Conservation (phyloP, 2,888 invertebrate species). For the Ophioninae sp. region DNA sequence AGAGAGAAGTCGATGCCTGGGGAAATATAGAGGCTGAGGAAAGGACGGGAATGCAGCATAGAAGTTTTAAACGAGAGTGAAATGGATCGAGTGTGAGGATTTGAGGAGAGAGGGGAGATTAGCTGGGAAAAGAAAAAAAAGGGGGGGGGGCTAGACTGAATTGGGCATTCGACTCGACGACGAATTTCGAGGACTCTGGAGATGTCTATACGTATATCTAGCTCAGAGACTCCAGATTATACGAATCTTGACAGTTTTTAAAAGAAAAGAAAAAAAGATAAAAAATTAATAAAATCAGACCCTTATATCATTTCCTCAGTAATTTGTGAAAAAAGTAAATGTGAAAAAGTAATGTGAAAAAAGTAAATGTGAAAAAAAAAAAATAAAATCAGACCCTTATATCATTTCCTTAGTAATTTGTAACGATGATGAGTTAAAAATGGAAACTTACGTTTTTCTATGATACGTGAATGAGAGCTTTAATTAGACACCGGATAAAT, state of each 20-base stretch:
- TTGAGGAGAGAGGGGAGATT: conserved; percentile 3
- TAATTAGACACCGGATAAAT: not conserved
- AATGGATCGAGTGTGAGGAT: conserved; percentile 14
- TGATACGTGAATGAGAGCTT: not conserved
- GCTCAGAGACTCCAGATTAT: not conserved
- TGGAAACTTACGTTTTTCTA: not conserved
- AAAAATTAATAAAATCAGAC: not conserved
- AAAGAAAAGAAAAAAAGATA: not conserved
- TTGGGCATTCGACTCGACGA: conserved; percentile 22
- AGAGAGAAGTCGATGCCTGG: conserved; percentile 47
- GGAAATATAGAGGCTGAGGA: conserved; percentile 25
- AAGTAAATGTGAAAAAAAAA: too few species aligned
- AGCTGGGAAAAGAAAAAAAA: too few species aligned
- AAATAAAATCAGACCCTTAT: not conserved
- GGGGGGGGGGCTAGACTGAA: conserved; percentile 1
- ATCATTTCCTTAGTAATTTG: not conserved
- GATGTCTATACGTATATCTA: not conserved
- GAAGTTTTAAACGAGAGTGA: conserved; percentile 37
- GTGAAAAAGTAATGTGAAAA: too few species aligned
- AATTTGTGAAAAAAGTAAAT: too few species aligned
- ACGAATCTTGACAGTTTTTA: not conserved
- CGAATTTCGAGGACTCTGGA: conserved; percentile 28
- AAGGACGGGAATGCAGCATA: conserved; percentile 36
- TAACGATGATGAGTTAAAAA: not conserved
- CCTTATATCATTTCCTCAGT: not conserved